phyloP scores from a whole-genome alignment of 1,140 invertebrate species.

The Drosophila pandora region DNA sequence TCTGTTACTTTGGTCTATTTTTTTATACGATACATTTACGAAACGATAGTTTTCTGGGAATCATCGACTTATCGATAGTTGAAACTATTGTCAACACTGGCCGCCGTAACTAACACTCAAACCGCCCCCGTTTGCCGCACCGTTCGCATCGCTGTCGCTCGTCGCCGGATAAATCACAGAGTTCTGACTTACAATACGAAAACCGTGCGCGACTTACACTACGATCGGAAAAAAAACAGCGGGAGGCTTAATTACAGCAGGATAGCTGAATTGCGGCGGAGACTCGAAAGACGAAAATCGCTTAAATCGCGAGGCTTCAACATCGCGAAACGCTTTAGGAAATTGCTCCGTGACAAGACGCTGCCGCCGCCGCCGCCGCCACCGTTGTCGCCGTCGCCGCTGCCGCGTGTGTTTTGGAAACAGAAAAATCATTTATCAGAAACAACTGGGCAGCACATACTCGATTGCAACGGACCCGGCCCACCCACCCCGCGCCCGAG shows the following conservation, averaged over 20 bases:
- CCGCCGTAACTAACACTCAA: no score
- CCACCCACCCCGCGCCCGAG: conserved; percentile 35
- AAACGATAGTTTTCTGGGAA: no score
- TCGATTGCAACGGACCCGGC: conserved; percentile 15
- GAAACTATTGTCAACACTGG: no score
- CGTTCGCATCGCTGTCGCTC: not conserved
- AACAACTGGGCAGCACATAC: not conserved
- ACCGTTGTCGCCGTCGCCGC: no score
- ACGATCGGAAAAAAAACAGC: not conserved
- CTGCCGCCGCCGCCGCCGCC: conserved; percentile 1
- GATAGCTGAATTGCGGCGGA: not conserved
- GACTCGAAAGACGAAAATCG: not conserved
- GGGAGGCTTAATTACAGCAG: not conserved
- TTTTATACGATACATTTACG: no score
- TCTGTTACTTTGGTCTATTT: no score
- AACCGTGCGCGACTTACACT: not conserved
- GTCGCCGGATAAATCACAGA: not conserved
- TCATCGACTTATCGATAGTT: no score
- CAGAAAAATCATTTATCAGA: not conserved
- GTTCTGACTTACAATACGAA: not conserved
- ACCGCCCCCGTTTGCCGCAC: no score
- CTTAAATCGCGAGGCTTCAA: not conserved
- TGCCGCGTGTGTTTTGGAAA: conserved; percentile 42
- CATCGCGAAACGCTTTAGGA: not conserved
- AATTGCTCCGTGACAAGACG: not conserved